These are phyloP conservation scores for Henricia sp. DNA, from an alignment of 53 echinoderm and acorn worm species.

Conservation along the genomic window DNA sequence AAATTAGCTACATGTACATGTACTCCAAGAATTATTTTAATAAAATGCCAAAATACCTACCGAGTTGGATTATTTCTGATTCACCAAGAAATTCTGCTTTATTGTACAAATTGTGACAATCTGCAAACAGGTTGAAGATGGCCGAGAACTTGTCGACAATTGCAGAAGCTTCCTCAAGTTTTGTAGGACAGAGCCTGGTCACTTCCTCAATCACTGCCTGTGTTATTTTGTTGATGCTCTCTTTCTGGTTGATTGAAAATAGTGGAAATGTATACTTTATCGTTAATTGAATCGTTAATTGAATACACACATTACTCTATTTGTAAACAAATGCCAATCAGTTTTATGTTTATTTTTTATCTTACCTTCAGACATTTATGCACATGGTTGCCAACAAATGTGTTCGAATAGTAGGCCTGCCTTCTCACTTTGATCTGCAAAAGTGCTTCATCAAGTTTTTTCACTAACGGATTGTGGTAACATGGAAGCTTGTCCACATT, in stretches of 20 bases:
- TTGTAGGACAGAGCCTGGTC: background rate
- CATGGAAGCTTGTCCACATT: background rate
- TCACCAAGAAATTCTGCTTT: background rate
- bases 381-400: conserved; percentile 76
- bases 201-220: background rate
- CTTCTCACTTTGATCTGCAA: conserved; percentile 56
- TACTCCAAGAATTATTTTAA: background rate
- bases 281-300: background rate
- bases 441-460: conserved; percentile 37
- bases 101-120: conserved; percentile 23
- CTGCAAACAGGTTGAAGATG: background rate
- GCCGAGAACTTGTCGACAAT: conserved; percentile 5
- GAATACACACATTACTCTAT: background rate
- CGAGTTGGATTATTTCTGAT: background rate
- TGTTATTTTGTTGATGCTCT: conserved; percentile 4
- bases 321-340: background rate
- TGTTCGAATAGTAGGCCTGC: conserved; percentile 58
- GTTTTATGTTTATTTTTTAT: background rate
- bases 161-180: background rate
- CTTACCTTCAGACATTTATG: conserved; percentile 71
- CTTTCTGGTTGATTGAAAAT: background rate
- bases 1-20: background rate
- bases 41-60: background rate
- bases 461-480: conserved; percentile 30
- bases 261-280: background rate